phyloP scores from a whole-genome alignment of 2,888 invertebrate genomes.

The Molanna angustata region DNA sequence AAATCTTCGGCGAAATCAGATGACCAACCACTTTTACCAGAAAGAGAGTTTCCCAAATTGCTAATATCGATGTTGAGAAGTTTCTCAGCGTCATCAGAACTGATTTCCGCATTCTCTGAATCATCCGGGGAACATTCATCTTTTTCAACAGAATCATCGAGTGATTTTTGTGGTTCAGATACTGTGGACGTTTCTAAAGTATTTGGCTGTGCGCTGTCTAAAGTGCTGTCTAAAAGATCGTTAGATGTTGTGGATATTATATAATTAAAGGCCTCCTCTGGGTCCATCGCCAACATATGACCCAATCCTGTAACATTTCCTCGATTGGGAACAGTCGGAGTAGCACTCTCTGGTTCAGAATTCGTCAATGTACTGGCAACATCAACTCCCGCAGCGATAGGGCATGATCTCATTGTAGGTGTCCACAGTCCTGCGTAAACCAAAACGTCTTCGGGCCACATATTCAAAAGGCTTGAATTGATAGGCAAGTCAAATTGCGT shows the following conservation, averaged over 20 bases:
- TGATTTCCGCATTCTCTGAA: slow-evolving; percentile 21
- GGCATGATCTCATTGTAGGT: slow-evolving; percentile 72
- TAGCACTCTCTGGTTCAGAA: slow-evolving; percentile 46
- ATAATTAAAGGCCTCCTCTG: slow-evolving; percentile 70
- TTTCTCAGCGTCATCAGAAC: slow-evolving; percentile 42
- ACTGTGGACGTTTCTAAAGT: background rate
- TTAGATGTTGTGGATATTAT: slow-evolving; percentile 56
- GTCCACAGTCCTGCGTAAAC: slow-evolving; percentile 83
- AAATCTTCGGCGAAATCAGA: slow-evolving; percentile 56
- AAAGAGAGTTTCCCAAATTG: slow-evolving; percentile 64
- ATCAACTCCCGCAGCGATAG: slow-evolving; percentile 74
- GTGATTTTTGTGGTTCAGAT: background rate
- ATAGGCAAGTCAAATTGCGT: slow-evolving; percentile 72
- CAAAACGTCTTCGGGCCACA: slow-evolving; percentile 83
- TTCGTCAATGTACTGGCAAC: slow-evolving; percentile 64
- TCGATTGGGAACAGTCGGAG: background rate
- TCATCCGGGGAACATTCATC: slow-evolving; percentile 2
- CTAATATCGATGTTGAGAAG: slow-evolving; percentile 28
- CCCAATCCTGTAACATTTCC: slow-evolving; percentile 47
- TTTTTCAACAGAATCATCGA: slow-evolving; percentile 2
- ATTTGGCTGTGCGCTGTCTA: background rate
- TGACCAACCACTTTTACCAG: slow-evolving; percentile 63
- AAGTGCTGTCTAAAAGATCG: slow-evolving; percentile 20
- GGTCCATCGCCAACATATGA: slow-evolving; percentile 56
- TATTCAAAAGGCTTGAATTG: slow-evolving; percentile 84